Base-by-base conservation (phyloP, 2,888 invertebrate species). In the Lasioglossum figueresi region DNA sequence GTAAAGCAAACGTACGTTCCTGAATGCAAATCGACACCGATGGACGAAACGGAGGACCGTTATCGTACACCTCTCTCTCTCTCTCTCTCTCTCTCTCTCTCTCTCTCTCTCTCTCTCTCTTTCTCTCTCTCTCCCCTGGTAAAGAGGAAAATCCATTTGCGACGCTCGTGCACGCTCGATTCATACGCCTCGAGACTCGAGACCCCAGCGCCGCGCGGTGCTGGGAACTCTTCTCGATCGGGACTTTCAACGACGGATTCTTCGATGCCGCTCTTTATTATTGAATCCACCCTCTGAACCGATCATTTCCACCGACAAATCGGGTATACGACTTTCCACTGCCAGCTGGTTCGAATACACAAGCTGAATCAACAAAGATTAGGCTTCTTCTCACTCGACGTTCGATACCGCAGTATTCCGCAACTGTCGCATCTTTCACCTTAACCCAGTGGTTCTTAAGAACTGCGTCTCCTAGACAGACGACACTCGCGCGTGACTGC, bases 1-100 rank as follows among this genome's bases (percentile, higher is more conserved):
- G 43, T 73, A 80, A 85, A 85, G 73, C 85, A 80, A 87, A 85
- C 85, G 86, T 72, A 79, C 84, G 75, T 79, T 79, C 79, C 63
- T 56, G 83, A 87, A 87, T 83, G 87, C 83, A 83, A 87, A 86
- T 86, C 87, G 85, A 82, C 79, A 73, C 70, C 86, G 79, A 86
- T 71, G 83, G 80, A 77, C 83, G 85, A 77, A 82, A 81, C 86
- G 74, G 4, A 27, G 83, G 66, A 56, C 76, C 82, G 85, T 85
- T 86, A 86, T 85, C 82, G 82, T 74, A 71, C 81, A 45, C 52
- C 82, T 8, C 8, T 31, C 14, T 27, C n/a, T 10, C 56, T 10
- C 56, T 56, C n/a, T 27, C n/a, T 56, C 23, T n/a, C 23, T 52
- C 56, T 56, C n/a, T 56, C 23, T 56, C n/a, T n/a, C n/a, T 23